A percentile compares a stretch with the other conserved stretches of the same genome.
phyloP scores from a whole-genome alignment of 2,888 invertebrate genomes.

The Nezara viridula region DNA sequence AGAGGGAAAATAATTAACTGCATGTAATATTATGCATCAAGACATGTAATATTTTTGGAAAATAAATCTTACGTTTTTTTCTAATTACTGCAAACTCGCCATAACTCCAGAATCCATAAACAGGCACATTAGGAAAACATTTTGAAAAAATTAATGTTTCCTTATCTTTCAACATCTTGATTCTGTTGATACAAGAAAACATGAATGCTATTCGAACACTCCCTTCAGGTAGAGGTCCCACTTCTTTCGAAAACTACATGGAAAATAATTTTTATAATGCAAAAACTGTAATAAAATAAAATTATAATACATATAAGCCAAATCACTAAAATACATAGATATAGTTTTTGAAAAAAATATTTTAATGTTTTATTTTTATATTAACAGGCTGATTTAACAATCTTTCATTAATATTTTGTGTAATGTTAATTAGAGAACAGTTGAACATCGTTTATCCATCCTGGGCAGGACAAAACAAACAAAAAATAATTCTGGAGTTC shows the following conservation, averaged over 20 bases:
- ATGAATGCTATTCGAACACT: slow-evolving; percentile 61
- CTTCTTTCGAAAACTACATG: slow-evolving; percentile 58
- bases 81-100: slow-evolving; percentile 59
- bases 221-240: slow-evolving; percentile 59
- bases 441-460: too few species aligned
- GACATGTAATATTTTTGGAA: background rate
- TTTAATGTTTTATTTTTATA: too few species aligned
- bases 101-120: slow-evolving; percentile 63
- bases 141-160: slow-evolving; percentile 57
- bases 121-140: slow-evolving; percentile 62
- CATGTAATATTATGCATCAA: background rate
- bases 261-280: slow-evolving; percentile 15
- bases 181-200: slow-evolving; percentile 61
- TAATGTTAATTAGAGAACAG: too few species aligned
- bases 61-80: background rate
- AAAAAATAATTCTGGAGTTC: too few species aligned
- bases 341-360: too few species aligned
- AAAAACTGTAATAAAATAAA: background rate
- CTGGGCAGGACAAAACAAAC: too few species aligned
- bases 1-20: background rate
- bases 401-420: too few species aligned
- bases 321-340: too few species aligned
- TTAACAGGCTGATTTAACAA: too few species aligned
- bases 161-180: slow-evolving; percentile 17
- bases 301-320: too few species aligned